Evolutionary conservation across 2,888 invertebrate genomes (phyloP).

Genomic region (Zele albiditarsus): DNA sequence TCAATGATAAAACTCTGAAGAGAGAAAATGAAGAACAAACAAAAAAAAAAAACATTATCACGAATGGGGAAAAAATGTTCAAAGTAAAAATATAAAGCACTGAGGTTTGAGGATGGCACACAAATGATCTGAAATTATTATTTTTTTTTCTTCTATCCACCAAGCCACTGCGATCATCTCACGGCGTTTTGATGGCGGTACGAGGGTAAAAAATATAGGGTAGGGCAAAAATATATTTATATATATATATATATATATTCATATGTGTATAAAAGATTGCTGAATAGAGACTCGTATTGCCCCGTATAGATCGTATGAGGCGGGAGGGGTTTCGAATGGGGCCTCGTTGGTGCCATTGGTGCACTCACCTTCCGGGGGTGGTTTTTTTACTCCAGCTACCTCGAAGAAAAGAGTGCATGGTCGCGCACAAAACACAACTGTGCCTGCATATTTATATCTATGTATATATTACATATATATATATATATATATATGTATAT

Average conservation of each 20-base stretch:
- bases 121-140: slow-evolving; percentile 22
- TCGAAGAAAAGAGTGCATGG: slow-evolving; percentile 63
- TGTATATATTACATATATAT: slow-evolving; percentile 26
- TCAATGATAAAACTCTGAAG: not conserved
- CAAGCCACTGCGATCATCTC: not conserved
- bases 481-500: slow-evolving; percentile 18
- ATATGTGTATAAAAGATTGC: slow-evolving; percentile 12
- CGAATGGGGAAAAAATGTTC: not conserved
- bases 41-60: not conserved
- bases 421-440: slow-evolving; percentile 41
- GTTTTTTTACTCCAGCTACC: slow-evolving; percentile 65
- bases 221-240: slow-evolving; percentile 36
- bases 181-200: slow-evolving; percentile 38
- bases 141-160: slow-evolving; percentile 7
- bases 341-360: slow-evolving; percentile 64
- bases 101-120: slow-evolving; percentile 20
- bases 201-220: slow-evolving; percentile 29
- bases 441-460: slow-evolving; percentile 15
- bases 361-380: slow-evolving; percentile 66
- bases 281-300: slow-evolving; percentile 40
- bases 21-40: not conserved
- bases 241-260: slow-evolving; percentile 15
- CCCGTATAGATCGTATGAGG: slow-evolving; percentile 32
- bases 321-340: slow-evolving; percentile 53
- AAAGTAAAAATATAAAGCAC: not conserved